Evolutionary conservation across 2,113 vertebrate genomes (phyloP).

Genomic region (Malurus alboscapulatus): DNA sequence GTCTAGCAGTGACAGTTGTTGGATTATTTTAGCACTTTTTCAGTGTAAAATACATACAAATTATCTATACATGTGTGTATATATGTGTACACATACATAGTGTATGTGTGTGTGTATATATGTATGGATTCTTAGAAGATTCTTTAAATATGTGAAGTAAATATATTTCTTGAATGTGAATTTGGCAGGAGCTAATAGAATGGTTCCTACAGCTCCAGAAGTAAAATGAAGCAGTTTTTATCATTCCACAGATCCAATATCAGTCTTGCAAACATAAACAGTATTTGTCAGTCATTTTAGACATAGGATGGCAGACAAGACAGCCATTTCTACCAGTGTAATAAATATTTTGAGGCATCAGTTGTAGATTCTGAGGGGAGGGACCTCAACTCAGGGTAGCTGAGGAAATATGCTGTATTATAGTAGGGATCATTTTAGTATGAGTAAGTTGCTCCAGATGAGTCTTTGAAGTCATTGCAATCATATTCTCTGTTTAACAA

Average conservation of each 20-base stretch:
- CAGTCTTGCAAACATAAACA: not conserved
- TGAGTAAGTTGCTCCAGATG: not conserved
- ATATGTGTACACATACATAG: not conserved
- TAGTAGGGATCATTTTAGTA: not conserved
- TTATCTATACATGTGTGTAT: not conserved
- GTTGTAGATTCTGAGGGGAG: not conserved
- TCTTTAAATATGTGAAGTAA: slow-evolving; percentile 16
- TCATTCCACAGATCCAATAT: not conserved
- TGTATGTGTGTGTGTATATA: not conserved
- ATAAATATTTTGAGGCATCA: not conserved
- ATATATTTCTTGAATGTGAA: slow-evolving; percentile 6
- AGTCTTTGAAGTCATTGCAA: not conserved
- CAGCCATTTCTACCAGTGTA: not conserved
- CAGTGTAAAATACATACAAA: not conserved
- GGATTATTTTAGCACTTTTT: not conserved
- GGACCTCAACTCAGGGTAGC: not conserved
- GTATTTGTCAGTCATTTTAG: not conserved
- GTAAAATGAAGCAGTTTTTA: not conserved
- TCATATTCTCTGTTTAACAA: not conserved
- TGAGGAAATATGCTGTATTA: not conserved
- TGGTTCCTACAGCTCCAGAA: not conserved
- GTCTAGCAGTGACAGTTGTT: not conserved
- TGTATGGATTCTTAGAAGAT: not conserved
- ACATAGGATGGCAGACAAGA: not conserved
- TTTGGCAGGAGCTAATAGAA: not conserved